phyloP scores from a whole-genome alignment of 2,797 vertebrate species.

The Triplophysa bombifrons region DNA sequence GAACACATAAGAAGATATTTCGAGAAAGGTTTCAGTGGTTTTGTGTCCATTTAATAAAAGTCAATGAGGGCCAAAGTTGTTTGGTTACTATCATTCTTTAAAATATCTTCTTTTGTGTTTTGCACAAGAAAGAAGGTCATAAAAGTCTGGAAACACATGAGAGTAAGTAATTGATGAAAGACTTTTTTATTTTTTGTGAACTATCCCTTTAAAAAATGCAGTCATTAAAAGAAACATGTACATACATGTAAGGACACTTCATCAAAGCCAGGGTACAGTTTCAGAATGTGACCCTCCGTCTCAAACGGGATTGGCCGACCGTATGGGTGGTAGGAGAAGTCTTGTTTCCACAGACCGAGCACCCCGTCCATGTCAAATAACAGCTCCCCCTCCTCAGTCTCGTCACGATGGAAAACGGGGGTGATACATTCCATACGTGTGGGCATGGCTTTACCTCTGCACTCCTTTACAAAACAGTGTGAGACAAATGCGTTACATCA shows the following conservation, averaged over 20 bases:
- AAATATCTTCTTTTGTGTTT: too few relatives aligned
- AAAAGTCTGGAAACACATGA: too few relatives aligned
- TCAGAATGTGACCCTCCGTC: constrained; percentile 66
- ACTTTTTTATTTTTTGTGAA: too few relatives aligned
- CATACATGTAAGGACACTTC: constrained; percentile 85
- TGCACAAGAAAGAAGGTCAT: too few relatives aligned
- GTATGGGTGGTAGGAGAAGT: constrained; percentile 76
- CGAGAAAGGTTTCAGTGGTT: too few relatives aligned
- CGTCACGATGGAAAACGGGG: constrained; percentile 75
- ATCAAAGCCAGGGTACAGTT: constrained; percentile 78
- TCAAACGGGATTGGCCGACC: constrained; percentile 75
- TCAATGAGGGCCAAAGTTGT: too few relatives aligned
- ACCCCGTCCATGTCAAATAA: constrained; percentile 81
- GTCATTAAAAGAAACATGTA: constrained; percentile 11
- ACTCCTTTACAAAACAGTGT: constrained; percentile 69
- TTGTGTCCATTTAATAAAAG: too few relatives aligned
- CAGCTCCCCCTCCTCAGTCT: constrained; percentile 74
- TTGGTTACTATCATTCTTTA: too few relatives aligned
- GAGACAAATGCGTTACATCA: not conserved
- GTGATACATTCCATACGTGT: constrained; percentile 78
- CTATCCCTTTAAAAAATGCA: not conserved
- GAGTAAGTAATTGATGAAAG: too few relatives aligned
- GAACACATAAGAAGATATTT: too few relatives aligned
- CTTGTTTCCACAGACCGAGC: constrained; percentile 57
- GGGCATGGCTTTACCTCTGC: constrained; percentile 64